Base-by-base conservation (phyloP, 2,888 invertebrate genomes). In the Auanema sp. region DNA sequence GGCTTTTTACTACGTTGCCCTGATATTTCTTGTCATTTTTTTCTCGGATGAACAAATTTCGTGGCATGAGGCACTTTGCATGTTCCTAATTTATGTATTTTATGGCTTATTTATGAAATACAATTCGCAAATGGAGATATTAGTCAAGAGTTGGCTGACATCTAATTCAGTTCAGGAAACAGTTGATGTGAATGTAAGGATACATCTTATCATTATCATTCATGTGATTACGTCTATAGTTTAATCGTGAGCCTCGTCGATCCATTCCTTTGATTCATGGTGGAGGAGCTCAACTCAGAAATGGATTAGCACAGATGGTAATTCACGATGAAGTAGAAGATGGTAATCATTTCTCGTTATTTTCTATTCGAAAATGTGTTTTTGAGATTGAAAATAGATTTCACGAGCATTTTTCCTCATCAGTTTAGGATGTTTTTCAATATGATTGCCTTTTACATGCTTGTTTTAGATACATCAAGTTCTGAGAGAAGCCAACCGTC, bases 101-200 rank as follows among this genome's bases (percentile, higher is more conserved):
- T 83, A 83, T 65, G 79, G 78, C 4, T 58, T 78, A 16, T 79
- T 83, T 56, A 83, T 83, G 83, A 82, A 82, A 56, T 79, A 72
- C 65, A 83, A 83, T 64, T 72, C 64, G 33, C 63, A 66, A 33
- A 21, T 79, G 42, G 81, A 81, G 61, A 40, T 60, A n/a, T 66
- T 59, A 40, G 60, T 54, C 47, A 60, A 60, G 18, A 33, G 33
- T 8, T 33, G 33, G 33, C 33, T 33, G 33, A 33, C 33, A 33
- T 33, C 33, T 33, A 33, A 33, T 33, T 33, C 33, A 33, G 33
- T 33, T 33, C 33, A 33, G 8, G 33, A 33, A 8, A 33, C 33
- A 33, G 33, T 33, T 8, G 33, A 33, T 33, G 33, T 33, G 8
- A 33, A 33, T 33, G 16, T 5, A 47, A 47, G 4, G 21, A 47